phyloP scores from a whole-genome alignment of 2,797 vertebrate species.

The Urocyon cinereoargenteus region DNA sequence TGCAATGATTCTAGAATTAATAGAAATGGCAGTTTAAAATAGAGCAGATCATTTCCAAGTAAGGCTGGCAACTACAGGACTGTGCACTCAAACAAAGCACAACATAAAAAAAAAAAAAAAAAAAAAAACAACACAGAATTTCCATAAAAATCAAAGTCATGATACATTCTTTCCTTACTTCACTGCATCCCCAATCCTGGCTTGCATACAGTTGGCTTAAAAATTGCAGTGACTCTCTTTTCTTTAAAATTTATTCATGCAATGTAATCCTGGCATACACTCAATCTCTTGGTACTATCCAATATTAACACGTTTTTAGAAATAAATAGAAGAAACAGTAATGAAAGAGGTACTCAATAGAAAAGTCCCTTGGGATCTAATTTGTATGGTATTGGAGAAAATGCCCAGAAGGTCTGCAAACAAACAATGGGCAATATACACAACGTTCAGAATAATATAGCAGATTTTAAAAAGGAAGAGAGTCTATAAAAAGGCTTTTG shows the following conservation, averaged over 20 bases:
- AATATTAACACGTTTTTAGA: constrained; percentile 64
- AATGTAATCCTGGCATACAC: not conserved
- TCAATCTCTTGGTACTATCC: not conserved
- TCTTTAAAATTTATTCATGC: constrained; percentile 20
- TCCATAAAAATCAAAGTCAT: not conserved
- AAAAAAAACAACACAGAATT: constrained; percentile 10
- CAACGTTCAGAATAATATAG: constrained; percentile 13
- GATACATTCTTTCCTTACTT: not conserved
- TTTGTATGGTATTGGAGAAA: constrained; percentile 57
- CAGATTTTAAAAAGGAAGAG: not conserved
- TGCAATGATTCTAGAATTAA: not conserved
- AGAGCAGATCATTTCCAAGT: not conserved
- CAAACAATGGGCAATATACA: constrained; percentile 25
- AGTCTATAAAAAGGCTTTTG: constrained; percentile 36
- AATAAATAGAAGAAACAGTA: constrained; percentile 62
- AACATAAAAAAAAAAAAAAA: not conserved
- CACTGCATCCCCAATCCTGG: not conserved
- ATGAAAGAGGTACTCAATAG: constrained; percentile 60
- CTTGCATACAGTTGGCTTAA: not conserved
- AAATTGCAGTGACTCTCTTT: not conserved
- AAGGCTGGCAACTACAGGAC: not conserved
- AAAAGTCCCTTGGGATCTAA: constrained; percentile 54
- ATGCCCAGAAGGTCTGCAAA: constrained; percentile 57
- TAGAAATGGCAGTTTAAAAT: not conserved
- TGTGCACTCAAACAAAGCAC: not conserved